Evolutionary conservation across 2,113 vertebrate genomes (phyloP).

Genomic region (Mormyrus iriodes): DNA sequence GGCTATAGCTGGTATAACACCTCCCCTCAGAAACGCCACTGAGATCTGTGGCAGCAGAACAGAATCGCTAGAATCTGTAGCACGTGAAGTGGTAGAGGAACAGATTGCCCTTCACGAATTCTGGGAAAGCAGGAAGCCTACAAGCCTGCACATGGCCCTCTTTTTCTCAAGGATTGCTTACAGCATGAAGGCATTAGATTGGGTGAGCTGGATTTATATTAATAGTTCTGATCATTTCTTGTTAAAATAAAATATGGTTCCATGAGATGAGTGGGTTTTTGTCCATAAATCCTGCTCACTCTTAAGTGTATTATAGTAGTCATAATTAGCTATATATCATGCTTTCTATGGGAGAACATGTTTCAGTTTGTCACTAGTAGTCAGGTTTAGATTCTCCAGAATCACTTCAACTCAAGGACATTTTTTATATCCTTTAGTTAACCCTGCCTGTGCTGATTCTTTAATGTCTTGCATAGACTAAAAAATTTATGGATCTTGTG

Average conservation of each 20-base stretch:
- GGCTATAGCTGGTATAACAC: not conserved
- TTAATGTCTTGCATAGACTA: not conserved
- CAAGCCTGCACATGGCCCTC: not conserved
- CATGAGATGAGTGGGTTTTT: not conserved
- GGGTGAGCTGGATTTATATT: not conserved
- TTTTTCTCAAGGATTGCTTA: not conserved
- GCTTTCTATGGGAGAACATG: not conserved
- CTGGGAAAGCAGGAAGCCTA: not conserved
- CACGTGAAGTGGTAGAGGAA: not conserved
- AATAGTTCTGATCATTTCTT: not conserved
- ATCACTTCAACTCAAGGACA: not conserved
- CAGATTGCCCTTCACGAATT: not conserved
- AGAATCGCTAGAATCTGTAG: not conserved
- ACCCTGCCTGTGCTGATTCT: not conserved
- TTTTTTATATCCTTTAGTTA: not conserved
- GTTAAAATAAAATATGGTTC: not conserved
- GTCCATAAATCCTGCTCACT: not conserved
- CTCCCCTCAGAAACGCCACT: not conserved
- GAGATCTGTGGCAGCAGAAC: not conserved
- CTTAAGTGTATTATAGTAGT: not conserved
- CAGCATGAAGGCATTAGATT: not conserved
- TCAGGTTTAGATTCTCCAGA: not conserved
- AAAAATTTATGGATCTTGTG: not conserved
- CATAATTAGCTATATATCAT: not conserved
- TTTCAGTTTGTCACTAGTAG: not conserved